phyloP scores from a whole-genome alignment of 1,140 invertebrate genomes.

The Lycorma delicatula region DNA sequence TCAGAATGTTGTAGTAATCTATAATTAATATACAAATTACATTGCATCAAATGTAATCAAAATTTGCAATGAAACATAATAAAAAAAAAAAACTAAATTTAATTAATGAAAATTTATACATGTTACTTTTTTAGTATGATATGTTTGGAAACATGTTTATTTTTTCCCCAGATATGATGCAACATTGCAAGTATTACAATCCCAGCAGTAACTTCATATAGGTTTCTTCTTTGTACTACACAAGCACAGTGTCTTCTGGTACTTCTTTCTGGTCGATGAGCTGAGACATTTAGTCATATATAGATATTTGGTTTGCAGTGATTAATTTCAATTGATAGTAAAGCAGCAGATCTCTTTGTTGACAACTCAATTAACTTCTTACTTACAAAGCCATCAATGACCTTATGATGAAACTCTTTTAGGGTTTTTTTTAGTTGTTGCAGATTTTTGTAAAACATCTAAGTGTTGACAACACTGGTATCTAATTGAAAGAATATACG shows the following conservation, averaged over 20 bases:
- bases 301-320: no score
- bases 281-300: slow-evolving; percentile 9
- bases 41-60: no score
- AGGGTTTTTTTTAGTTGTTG: neutral
- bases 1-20: no score
- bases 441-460: slow-evolving; percentile 25
- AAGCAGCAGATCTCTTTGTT: no score
- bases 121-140: no score
- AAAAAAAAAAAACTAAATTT: no score
- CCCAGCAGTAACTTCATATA: slow-evolving; percentile 7
- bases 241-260: slow-evolving; percentile 20
- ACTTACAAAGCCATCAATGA: slow-evolving; percentile 10
- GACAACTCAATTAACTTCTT: no score
- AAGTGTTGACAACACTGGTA: slow-evolving; percentile 30
- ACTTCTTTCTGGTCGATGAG: slow-evolving; percentile 22
- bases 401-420: neutral
- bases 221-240: slow-evolving; percentile 22
- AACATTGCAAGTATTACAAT: slow-evolving; percentile 2
- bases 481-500: slow-evolving; percentile 35
- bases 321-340: no score
- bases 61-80: no score
- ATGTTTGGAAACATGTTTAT: slow-evolving; percentile 10
- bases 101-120: no score
- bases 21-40: no score
- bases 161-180: slow-evolving; percentile 6